phyloP scores from a whole-genome alignment of 2,888 invertebrate species.

The Hirtodrosophila cameraria region DNA sequence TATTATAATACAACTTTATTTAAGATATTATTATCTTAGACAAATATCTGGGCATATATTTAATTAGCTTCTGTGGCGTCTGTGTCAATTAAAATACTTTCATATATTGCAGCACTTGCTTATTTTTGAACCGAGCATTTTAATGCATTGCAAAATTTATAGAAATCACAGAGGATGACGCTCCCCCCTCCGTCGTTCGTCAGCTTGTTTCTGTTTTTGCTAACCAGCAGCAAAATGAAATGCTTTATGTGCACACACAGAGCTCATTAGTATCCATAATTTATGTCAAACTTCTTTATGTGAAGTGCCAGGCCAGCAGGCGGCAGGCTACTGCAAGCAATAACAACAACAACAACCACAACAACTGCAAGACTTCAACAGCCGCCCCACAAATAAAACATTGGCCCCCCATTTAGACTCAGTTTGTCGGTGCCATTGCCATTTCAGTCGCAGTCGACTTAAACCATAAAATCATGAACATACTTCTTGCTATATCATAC shows the following conservation, averaged over 20 bases:
- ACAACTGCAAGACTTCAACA: slow-evolving; percentile 23
- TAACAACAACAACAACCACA: too few relatives aligned
- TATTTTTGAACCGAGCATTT: slow-evolving; percentile 13
- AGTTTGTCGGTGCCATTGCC: too few relatives aligned
- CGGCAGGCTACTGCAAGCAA: slow-evolving; percentile 11
- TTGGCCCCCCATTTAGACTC: neutral
- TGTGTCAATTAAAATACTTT: slow-evolving; percentile 50
- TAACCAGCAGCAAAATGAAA: slow-evolving; percentile 52
- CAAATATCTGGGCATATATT: too few relatives aligned
- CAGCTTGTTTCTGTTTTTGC: too few relatives aligned
- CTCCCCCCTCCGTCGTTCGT: neutral
- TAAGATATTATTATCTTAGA: too few relatives aligned
- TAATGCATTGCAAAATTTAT: slow-evolving; percentile 32
- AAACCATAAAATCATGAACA: slow-evolving; percentile 66
- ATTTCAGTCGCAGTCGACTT: slow-evolving; percentile 40
- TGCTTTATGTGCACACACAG: slow-evolving; percentile 69
- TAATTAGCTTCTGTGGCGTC: neutral
- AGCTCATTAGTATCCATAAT: slow-evolving; percentile 78
- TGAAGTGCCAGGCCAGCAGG: slow-evolving; percentile 58
- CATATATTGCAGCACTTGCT: slow-evolving; percentile 1
- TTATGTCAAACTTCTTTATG: slow-evolving; percentile 78
- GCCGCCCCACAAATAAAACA: slow-evolving; percentile 47
- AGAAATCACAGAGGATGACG: slow-evolving; percentile 42
- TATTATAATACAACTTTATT: too few relatives aligned
- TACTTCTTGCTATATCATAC: slow-evolving; percentile 12